These are phyloP conservation scores for Isichthys henryi DNA, from an alignment of 2,113 vertebrate species.

Conservation along the genomic window DNA sequence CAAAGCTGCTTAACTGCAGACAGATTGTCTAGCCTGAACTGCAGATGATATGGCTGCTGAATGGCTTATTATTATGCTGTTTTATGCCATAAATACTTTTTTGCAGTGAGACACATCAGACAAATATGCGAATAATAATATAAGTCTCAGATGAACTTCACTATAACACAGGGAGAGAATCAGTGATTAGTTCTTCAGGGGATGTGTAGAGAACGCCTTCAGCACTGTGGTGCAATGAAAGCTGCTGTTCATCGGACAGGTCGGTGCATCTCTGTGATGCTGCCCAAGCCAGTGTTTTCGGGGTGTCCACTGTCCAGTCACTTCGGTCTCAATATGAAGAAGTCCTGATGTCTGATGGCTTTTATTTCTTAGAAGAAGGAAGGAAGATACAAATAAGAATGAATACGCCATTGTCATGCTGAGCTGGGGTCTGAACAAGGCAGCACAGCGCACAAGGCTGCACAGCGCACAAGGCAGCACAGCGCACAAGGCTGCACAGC, in stretches of 20 bases:
- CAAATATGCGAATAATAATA: background rate
- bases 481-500: too few relatives aligned
- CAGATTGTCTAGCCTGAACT: background rate
- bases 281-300: background rate
- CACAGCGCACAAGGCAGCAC: background rate
- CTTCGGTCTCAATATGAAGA: background rate
- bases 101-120: background rate
- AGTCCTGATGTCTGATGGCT: background rate
- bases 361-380: background rate
- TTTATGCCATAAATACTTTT: background rate
- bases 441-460: background rate
- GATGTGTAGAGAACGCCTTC: background rate
- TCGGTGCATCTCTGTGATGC: background rate
- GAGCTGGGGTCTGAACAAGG: background rate
- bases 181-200: background rate
- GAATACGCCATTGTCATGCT: background rate
- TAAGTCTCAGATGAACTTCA: background rate
- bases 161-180: background rate
- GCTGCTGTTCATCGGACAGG: background rate
- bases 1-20: background rate
- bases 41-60: background rate
- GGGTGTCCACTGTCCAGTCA: background rate
- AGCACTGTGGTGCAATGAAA: background rate
- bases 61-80: background rate
- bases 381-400: background rate